Conservation (phyloP, 2,888 invertebrate genomes). For the Drosophila mulleri region DNA sequence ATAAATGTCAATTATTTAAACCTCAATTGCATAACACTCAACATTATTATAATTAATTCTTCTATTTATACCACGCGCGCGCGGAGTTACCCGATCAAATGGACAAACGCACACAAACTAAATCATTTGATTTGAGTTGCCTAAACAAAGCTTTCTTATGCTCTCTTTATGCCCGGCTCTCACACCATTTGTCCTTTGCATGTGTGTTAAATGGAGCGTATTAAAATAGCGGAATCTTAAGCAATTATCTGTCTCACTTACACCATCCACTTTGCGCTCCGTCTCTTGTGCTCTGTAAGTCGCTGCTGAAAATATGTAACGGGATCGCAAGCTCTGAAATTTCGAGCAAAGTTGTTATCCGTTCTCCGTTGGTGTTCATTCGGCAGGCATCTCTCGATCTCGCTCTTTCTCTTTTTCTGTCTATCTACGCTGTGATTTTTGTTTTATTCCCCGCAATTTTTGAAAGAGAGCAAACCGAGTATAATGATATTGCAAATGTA, state of each 20-base stretch:
- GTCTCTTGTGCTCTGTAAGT: neutral
- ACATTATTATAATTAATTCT: too few species aligned
- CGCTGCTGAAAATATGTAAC: neutral
- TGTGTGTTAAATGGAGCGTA: neutral
- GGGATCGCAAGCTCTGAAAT: neutral
- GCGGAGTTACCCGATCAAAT: neutral
- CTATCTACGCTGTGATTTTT: too few species aligned
- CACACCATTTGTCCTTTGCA: too few species aligned
- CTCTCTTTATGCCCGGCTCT: too few species aligned
- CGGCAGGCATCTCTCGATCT: neutral
- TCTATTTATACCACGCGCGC: too few species aligned
- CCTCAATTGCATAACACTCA: too few species aligned
- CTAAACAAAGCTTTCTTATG: too few species aligned
- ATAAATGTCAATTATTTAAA: neutral
- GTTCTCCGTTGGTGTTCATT: neutral
- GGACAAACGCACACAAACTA: neutral
- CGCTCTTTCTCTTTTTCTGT: neutral
- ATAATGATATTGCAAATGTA: too few species aligned
- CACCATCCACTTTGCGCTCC: neutral
- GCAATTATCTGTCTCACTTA: neutral
- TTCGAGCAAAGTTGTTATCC: neutral
- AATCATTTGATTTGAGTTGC: neutral
- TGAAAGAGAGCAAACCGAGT: too few species aligned
- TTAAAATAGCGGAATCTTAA: neutral
- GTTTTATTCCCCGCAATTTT: too few species aligned